These are phyloP conservation scores for Chamaea fasciata DNA, from an alignment of 2,113 vertebrate genomes.

Conservation along the genomic window DNA sequence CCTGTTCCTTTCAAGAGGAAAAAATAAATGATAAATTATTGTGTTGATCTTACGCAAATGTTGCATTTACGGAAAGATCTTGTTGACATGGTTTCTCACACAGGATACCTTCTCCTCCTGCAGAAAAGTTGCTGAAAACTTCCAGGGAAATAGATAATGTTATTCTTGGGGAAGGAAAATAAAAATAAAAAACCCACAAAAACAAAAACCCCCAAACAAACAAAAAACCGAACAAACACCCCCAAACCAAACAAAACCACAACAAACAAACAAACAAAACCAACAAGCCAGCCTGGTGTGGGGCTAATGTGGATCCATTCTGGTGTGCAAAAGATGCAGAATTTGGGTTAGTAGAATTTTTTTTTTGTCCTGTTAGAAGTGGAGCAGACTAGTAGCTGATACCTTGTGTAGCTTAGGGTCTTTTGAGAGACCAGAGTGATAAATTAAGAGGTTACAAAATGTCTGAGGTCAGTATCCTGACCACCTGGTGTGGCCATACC, in stretches of 20 bases:
- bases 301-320: background rate
- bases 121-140: background rate
- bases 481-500: background rate
- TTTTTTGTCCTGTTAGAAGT: background rate
- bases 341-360: background rate
- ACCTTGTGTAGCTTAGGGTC: background rate
- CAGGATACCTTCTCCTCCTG: background rate
- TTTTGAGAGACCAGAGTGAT: background rate
- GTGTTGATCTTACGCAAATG: background rate
- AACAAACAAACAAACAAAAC: background rate
- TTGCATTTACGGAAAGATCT: background rate
- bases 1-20: constrained; percentile 34
- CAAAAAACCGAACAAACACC: background rate
- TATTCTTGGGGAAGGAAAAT: background rate
- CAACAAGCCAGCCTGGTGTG: background rate
- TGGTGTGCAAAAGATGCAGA: background rate
- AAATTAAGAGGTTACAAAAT: background rate
- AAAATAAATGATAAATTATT: constrained; percentile 37
- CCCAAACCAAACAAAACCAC: background rate
- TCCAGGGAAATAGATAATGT: background rate
- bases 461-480: background rate
- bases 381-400: background rate
- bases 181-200: too few species aligned
- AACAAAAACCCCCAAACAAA: background rate
- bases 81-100: background rate